Conservation (phyloP, 1,140 invertebrate species). For the Bradynema listronoti region DNA sequence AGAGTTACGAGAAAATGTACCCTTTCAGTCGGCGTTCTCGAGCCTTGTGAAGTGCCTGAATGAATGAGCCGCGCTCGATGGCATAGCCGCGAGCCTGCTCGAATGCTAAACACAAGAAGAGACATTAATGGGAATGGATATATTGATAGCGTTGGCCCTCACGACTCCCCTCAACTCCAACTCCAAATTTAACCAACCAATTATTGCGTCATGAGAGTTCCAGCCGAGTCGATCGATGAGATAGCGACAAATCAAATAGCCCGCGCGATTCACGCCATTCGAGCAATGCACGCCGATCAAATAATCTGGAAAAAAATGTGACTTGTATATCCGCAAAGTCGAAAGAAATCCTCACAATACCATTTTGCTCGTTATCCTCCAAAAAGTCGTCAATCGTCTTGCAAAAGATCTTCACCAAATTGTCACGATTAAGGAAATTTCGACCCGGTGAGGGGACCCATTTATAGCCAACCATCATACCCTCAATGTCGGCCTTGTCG, state of each 20-base stretch:
- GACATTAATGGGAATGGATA: slow-evolving; percentile 66
- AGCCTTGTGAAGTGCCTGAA: slow-evolving; percentile 58
- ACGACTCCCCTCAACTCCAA: no score
- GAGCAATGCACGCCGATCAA: slow-evolving; percentile 85
- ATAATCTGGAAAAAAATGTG: slow-evolving; percentile 64
- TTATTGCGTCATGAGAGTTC: slow-evolving; percentile 39
- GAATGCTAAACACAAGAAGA: slow-evolving; percentile 60
- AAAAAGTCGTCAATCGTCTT: slow-evolving; percentile 60
- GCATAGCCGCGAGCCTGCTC: slow-evolving; percentile 59
- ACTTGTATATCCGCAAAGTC: background rate
- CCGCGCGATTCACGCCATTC: slow-evolving; percentile 80
- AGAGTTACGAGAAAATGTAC: slow-evolving; percentile 17
- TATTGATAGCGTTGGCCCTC: no score
- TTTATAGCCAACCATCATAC: slow-evolving; percentile 59
- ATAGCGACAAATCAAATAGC: slow-evolving; percentile 73
- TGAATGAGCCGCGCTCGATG: slow-evolving; percentile 60
- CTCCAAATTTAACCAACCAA: slow-evolving; percentile 28
- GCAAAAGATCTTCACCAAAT: slow-evolving; percentile 63
- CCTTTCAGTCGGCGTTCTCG: slow-evolving; percentile 26
- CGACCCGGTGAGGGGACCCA: slow-evolving; percentile 63
- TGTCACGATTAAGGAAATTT: slow-evolving; percentile 58
- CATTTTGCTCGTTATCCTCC: slow-evolving; percentile 44
- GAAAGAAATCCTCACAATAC: slow-evolving; percentile 15
- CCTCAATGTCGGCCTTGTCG: slow-evolving; percentile 46
- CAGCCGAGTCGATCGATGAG: slow-evolving; percentile 63